Evolutionary conservation across 2,888 invertebrate species (phyloP).

Genomic region (Euclidia mi): DNA sequence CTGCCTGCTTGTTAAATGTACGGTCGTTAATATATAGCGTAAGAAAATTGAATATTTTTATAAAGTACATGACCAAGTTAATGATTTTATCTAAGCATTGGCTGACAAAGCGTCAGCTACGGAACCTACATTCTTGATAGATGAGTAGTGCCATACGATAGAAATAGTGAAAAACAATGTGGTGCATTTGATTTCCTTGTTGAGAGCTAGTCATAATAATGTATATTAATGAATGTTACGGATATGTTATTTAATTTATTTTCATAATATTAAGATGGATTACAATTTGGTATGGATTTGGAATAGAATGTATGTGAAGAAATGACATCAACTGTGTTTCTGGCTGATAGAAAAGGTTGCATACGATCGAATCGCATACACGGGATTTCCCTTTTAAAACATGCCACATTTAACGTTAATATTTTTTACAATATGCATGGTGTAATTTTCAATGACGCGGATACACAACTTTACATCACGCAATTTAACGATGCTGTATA

Average conservation of each 20-base stretch:
- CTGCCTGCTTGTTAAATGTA: conserved; percentile 62
- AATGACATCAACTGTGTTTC: conserved; percentile 3
- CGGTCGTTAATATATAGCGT: conserved; percentile 69
- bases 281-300: conserved; percentile 27
- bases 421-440: no score
- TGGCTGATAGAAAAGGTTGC: neutral
- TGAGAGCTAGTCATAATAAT: conserved; percentile 81
- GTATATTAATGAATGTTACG: conserved; percentile 64
- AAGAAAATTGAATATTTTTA: conserved; percentile 83
- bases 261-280: conserved; percentile 31
- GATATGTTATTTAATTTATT: conserved; percentile 68
- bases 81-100: conserved; percentile 64
- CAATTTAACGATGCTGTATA: no score
- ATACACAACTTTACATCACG: no score
- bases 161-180: conserved; percentile 66
- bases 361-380: neutral
- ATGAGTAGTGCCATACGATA: conserved; percentile 74
- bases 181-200: conserved; percentile 83
- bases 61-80: conserved; percentile 80
- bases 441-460: no score
- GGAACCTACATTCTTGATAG: conserved; percentile 29
- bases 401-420: no score
- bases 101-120: conserved; percentile 48
- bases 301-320: neutral
- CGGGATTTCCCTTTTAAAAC: no score